phyloP scores from a whole-genome alignment of 2,113 vertebrate genomes.

The Chionodraco myersi region DNA sequence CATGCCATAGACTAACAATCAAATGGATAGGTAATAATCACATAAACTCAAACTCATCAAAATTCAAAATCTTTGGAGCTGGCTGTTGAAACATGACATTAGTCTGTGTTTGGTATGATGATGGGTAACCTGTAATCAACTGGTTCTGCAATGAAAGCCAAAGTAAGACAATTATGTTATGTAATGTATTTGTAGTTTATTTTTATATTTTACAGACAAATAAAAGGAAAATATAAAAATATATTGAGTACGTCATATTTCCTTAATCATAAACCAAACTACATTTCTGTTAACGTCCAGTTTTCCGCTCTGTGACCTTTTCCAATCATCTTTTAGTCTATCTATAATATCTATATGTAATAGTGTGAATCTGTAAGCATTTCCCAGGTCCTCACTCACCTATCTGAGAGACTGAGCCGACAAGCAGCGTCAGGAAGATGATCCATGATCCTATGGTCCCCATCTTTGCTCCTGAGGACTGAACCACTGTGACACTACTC shows the following conservation, averaged over 20 bases:
- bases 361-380: background rate
- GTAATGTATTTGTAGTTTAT: background rate
- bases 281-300: background rate
- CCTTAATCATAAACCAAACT: background rate
- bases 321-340: background rate
- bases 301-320: background rate
- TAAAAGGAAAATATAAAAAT: background rate
- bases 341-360: background rate
- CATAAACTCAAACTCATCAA: background rate
- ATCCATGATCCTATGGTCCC: slow-evolving; percentile 45
- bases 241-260: background rate
- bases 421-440: slow-evolving; percentile 45
- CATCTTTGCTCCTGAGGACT: slow-evolving; percentile 55
- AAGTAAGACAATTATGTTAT: background rate
- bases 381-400: slow-evolving; percentile 47
- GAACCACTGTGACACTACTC: slow-evolving; percentile 19
- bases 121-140: background rate
- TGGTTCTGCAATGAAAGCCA: background rate
- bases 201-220: background rate
- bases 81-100: background rate
- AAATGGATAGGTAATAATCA: background rate
- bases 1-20: background rate
- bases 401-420: slow-evolving; percentile 23
- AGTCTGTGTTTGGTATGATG: background rate
- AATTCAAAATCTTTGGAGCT: background rate